These are phyloP conservation scores for Dorcus parallelipipedus DNA, from an alignment of 2,888 invertebrate genomes.

Conservation along the genomic window DNA sequence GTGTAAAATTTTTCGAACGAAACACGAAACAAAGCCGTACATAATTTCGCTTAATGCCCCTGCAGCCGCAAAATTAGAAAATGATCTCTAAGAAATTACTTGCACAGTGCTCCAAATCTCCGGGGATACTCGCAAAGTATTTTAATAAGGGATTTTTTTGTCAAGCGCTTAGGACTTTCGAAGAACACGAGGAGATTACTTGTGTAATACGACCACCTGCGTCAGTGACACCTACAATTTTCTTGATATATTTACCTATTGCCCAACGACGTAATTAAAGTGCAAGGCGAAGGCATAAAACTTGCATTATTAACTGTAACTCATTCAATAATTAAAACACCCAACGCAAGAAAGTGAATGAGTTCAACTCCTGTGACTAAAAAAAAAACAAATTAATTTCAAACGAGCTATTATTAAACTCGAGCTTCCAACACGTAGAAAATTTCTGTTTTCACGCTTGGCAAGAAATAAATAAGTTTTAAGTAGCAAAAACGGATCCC, in stretches of 20 bases:
- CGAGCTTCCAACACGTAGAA: background rate
- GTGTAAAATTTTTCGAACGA: background rate
- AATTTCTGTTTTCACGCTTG: background rate
- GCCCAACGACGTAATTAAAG: background rate
- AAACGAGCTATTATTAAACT: background rate
- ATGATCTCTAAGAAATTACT: constrained; percentile 34
- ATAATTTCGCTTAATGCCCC: constrained; percentile 25
- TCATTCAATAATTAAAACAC: no score
- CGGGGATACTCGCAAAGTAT: constrained; percentile 40
- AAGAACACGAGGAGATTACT: constrained; percentile 40
- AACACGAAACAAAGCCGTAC: background rate
- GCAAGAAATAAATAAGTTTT: background rate
- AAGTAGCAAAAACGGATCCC: background rate
- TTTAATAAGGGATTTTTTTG: constrained; percentile 48
- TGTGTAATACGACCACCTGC: constrained; percentile 39
- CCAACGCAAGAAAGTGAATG: no score
- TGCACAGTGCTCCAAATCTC: constrained; percentile 23
- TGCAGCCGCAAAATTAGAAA: constrained; percentile 40
- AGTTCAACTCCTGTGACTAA: background rate
- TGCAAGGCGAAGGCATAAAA: no score
- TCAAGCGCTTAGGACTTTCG: constrained; percentile 41
- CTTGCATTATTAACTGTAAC: no score
- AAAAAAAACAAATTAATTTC: background rate
- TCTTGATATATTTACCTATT: constrained; percentile 31
- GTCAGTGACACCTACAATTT: constrained; percentile 44